Evolutionary conservation across 1,140 invertebrate species (phyloP).

Genomic region (Bursaphelenchus mucronatus): DNA sequence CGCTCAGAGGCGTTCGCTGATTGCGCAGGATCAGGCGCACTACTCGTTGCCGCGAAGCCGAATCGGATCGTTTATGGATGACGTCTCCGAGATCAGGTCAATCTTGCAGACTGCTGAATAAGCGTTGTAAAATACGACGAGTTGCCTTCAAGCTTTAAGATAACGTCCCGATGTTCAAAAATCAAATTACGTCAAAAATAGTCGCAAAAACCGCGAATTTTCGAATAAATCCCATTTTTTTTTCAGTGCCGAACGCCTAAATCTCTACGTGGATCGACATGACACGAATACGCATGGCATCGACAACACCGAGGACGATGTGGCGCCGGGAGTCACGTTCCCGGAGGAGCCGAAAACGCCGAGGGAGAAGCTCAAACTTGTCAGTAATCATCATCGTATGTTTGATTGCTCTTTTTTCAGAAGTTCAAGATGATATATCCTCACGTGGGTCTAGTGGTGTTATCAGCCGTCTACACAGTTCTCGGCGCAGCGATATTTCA

Average conservation of each 20-base stretch:
- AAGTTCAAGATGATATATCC: constrained; percentile 52
- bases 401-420: constrained; percentile 44
- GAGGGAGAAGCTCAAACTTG: constrained; percentile 46
- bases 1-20: no score
- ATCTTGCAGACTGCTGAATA: no score
- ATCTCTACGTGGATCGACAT: constrained; percentile 47
- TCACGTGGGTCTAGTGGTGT: constrained; percentile 54
- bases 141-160: no score
- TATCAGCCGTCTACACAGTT: constrained; percentile 55
- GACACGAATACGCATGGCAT: constrained; percentile 15
- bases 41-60: no score
- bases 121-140: no score
- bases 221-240: neutral
- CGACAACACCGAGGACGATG: constrained; percentile 38
- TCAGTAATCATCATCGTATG: constrained; percentile 13
- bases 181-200: no score
- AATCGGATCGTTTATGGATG: no score
- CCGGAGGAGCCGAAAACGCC: constrained; percentile 42
- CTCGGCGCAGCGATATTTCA: constrained; percentile 58
- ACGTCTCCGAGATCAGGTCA: no score
- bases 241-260: constrained; percentile 48
- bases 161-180: no score
- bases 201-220: neutral
- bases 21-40: no score
- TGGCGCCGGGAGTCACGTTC: constrained; percentile 33